Evolutionary conservation across 2,888 invertebrate genomes (phyloP).

Genomic region (Caenorhabditis plicata): DNA sequence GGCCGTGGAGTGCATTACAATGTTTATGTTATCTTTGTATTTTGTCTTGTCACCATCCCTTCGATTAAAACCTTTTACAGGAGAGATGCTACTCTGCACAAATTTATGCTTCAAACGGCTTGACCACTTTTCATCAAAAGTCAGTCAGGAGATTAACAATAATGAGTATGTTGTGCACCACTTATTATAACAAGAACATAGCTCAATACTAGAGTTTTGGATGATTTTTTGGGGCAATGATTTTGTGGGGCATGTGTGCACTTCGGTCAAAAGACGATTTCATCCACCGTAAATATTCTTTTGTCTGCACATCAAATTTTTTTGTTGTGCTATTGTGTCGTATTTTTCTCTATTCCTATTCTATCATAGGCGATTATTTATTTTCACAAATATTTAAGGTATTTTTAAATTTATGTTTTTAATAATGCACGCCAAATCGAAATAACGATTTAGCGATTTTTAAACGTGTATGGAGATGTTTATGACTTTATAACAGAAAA

Average conservation of each 20-base stretch:
- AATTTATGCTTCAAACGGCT: conserved; percentile 50
- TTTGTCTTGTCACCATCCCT: too few relatives aligned
- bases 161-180: conserved; percentile 46
- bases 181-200: not conserved
- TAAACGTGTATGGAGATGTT: too few relatives aligned
- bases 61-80: too few relatives aligned
- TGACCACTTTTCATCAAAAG: conserved; percentile 44
- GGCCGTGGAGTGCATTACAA: too few relatives aligned
- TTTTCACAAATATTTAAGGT: too few relatives aligned
- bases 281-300: not conserved
- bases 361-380: too few relatives aligned
- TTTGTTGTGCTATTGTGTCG: not conserved
- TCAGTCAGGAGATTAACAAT: conserved; percentile 48
- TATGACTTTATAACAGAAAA: too few relatives aligned
- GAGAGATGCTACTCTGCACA: conserved; percentile 51
- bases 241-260: not conserved
- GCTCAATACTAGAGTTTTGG: not conserved
- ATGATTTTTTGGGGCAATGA: not conserved
- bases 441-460: too few relatives aligned
- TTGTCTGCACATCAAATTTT: not conserved
- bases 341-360: conserved; percentile 4
- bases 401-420: too few relatives aligned
- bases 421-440: too few relatives aligned
- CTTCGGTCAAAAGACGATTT: too few relatives aligned
- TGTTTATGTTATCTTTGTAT: too few relatives aligned